Percentiles rank a stretch among this genome's conserved stretches.
phyloP scores from a whole-genome alignment of 2,888 invertebrate genomes.

The Trachelus troglodyta region DNA sequence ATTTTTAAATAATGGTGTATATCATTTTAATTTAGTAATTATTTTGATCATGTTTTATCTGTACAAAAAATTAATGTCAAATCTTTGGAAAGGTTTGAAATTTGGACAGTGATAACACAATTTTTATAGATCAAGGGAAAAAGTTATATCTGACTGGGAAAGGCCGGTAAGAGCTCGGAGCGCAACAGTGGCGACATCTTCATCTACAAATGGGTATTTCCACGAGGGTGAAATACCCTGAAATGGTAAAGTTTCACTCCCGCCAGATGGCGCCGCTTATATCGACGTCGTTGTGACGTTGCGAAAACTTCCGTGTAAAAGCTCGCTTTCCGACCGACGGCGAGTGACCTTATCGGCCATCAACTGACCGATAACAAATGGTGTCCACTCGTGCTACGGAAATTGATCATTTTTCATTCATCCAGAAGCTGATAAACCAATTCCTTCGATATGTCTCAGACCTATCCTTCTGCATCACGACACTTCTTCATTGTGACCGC shows the following conservation, averaged over 20 bases:
- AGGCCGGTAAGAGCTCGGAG: background rate
- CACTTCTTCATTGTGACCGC: background rate
- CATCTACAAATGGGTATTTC: constrained; percentile 27
- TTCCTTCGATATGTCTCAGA: background rate
- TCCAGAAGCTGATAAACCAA: background rate
- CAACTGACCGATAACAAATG: constrained; percentile 6
- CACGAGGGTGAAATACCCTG: constrained; percentile 16
- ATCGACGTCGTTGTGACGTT: constrained; percentile 10
- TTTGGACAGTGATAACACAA: too few species aligned
- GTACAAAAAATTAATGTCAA: too few species aligned
- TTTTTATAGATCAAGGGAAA: too few species aligned
- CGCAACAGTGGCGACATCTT: constrained; percentile 38
- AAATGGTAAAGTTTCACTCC: constrained; percentile 32
- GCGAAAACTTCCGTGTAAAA: constrained; percentile 1
- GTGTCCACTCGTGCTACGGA: background rate
- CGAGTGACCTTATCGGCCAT: constrained; percentile 21
- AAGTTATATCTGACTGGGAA: background rate
- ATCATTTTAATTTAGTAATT: background rate
- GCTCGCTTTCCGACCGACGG: constrained; percentile 32
- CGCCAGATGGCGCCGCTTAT: constrained; percentile 39
- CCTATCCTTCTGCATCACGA: too few species aligned
- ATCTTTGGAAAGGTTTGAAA: too few species aligned
- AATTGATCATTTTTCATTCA: constrained; percentile 4
- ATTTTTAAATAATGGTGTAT: background rate
- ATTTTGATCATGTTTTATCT: too few species aligned